phyloP scores from a whole-genome alignment of 2,113 vertebrate species.

The Echinops telfairi region DNA sequence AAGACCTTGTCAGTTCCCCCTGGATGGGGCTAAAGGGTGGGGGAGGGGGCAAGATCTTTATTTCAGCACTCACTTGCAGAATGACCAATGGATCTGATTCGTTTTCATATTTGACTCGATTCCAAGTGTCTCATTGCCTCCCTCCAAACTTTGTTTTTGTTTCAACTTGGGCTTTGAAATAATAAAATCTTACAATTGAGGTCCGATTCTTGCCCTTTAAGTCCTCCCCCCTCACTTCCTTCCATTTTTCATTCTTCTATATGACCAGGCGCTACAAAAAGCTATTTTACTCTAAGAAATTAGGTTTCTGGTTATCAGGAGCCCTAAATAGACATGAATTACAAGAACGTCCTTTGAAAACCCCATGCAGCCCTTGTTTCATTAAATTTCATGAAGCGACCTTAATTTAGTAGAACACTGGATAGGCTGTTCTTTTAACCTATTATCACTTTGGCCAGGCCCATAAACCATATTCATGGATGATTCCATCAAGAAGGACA shows the following conservation, averaged over 20 bases:
- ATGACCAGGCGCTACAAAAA: conserved; percentile 88
- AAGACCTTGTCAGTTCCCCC: conserved; percentile 25
- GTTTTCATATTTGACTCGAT: conserved; percentile 63
- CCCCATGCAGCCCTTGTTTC: conserved; percentile 88
- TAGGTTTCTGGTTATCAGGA: conserved; percentile 91
- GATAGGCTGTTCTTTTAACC: conserved; percentile 91
- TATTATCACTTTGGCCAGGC: conserved; percentile 91
- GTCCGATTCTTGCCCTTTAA: conserved; percentile 89
- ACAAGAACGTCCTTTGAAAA: conserved; percentile 91
- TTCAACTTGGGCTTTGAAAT: conserved; percentile 86
- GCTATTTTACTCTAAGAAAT: conserved; percentile 91
- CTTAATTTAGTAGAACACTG: conserved; percentile 91
- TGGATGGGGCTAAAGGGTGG: background rate
- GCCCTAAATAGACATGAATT: conserved; percentile 92
- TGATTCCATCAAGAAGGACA: conserved; percentile 92
- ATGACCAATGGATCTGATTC: conserved; percentile 74
- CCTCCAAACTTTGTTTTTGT: conserved; percentile 73
- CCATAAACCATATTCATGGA: conserved; percentile 92
- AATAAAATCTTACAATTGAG: conserved; percentile 87
- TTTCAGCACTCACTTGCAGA: conserved; percentile 45
- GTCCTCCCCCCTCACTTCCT: conserved; percentile 70
- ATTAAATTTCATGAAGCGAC: conserved; percentile 91
- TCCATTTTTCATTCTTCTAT: conserved; percentile 74
- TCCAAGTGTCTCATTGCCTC: conserved; percentile 69
- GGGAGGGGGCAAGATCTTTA: background rate